A percentile compares a stretch with the other conserved stretches of the same genome.
Conservation (phyloP, 2,888 invertebrate genomes). For the Coleophora flavipennella region DNA sequence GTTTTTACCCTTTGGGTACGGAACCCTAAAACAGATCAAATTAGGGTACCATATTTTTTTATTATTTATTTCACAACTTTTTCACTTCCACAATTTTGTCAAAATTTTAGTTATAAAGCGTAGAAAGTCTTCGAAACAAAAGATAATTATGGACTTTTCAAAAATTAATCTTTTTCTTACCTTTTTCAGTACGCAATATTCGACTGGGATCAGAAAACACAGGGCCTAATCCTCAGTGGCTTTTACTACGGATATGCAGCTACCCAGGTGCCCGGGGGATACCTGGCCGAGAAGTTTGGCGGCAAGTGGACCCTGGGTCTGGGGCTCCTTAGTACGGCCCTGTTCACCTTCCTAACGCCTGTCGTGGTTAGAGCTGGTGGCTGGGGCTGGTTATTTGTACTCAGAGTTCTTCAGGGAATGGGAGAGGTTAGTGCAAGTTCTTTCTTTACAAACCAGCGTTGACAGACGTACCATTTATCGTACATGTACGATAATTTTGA, state of each 20-base stretch:
- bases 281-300: conserved; percentile 85
- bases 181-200: conserved; percentile 56
- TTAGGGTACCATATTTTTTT: too few species aligned
- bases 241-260: conserved; percentile 90
- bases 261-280: conserved; percentile 88
- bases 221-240: conserved; percentile 84
- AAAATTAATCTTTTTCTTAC: too few species aligned
- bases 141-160: too few species aligned
- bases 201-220: conserved; percentile 78
- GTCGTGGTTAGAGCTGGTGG: conserved; percentile 74
- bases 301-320: conserved; percentile 89
- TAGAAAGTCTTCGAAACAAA: too few species aligned
- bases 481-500: too few species aligned
- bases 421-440: conserved; percentile 78
- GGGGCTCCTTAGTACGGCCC: conserved; percentile 84
- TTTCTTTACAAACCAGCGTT: too few species aligned
- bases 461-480: too few species aligned
- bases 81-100: too few species aligned
- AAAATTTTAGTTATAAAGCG: too few species aligned
- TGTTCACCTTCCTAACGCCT: conserved; percentile 87
- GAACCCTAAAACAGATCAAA: too few species aligned
- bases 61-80: too few species aligned
- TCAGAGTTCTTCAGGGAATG: conserved; percentile 82
- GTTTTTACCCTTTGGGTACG: too few species aligned
- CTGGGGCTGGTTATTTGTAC: conserved; percentile 65